Evolutionary conservation across 2,888 invertebrate genomes (phyloP).

Genomic region (Pseudococcus viburni): DNA sequence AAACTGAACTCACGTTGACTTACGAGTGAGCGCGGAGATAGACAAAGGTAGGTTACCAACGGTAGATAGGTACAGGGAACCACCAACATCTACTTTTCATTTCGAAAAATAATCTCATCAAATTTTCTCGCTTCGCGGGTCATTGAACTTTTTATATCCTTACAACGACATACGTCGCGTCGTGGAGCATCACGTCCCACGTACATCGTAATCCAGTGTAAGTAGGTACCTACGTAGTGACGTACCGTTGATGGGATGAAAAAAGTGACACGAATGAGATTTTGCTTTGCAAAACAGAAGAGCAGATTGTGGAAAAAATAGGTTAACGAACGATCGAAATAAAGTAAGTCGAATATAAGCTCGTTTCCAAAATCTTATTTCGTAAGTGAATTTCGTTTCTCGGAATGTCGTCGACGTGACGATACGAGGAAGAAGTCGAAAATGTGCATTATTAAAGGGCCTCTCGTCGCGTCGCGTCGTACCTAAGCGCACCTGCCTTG

Average conservation of each 20-base stretch:
- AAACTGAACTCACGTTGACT: background rate
- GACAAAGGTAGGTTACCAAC: no score
- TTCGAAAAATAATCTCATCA: background rate
- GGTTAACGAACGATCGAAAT: background rate
- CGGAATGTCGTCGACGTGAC: no score
- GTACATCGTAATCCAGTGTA: no score
- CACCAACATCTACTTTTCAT: background rate
- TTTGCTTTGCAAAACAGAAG: background rate
- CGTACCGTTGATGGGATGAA: background rate
- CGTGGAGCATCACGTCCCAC: no score
- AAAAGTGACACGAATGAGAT: background rate
- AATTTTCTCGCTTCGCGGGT: background rate
- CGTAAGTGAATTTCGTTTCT: no score
- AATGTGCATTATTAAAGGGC: no score
- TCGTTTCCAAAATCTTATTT: background rate
- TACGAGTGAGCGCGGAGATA: no score
- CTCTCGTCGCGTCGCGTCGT: no score
- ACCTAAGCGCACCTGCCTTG: no score
- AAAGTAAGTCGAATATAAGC: background rate
- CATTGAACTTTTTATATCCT: background rate
- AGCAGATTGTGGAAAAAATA: background rate
- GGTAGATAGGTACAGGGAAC: background rate
- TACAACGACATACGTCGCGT: background rate
- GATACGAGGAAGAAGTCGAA: no score
- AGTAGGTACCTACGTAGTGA: background rate